Percentiles rank a stretch among this genome's conserved stretches.
Evolutionary conservation across 2,797 vertebrate genomes (phyloP).

Genomic region (Cyprinodon diabolis): DNA sequence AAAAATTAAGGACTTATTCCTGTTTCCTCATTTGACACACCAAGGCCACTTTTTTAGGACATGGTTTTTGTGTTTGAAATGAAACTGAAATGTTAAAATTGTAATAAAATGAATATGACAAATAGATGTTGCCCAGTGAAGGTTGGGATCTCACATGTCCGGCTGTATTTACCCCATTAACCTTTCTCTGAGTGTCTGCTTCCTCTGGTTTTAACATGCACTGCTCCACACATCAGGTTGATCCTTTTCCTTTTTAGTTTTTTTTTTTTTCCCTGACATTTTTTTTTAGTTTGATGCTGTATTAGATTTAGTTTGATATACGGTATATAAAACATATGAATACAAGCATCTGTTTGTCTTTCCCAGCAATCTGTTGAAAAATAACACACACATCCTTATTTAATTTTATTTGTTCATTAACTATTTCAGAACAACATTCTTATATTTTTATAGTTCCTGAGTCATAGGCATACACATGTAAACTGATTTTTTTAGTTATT

Average conservation of each 20-base stretch:
- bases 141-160: conserved; percentile 54
- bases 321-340: conserved; percentile 87
- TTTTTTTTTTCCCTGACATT: conserved; percentile 52
- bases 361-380: conserved; percentile 61
- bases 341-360: conserved; percentile 79
- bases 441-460: neutral
- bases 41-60: conserved; percentile 78
- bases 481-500: neutral
- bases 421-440: neutral
- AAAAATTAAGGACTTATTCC: conserved; percentile 49
- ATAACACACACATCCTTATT: conserved; percentile 12
- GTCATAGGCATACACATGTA: neutral
- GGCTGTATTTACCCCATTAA: conserved; percentile 43
- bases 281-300: conserved; percentile 90
- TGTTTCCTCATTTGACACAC: conserved; percentile 59
- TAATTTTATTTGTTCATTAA: neutral
- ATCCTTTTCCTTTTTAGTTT: conserved; percentile 39
- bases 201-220: conserved; percentile 64
- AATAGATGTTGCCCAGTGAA: conserved; percentile 52
- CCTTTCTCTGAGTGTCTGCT: conserved; percentile 24
- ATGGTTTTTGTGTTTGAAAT: conserved; percentile 80
- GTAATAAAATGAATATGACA: conserved; percentile 55
- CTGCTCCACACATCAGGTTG: conserved; percentile 61
- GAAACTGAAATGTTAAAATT: conserved; percentile 47
- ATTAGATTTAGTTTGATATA: conserved; percentile 90